These are phyloP conservation scores for Aphidius colemani DNA, from an alignment of 2,888 invertebrate species.

Conservation along the genomic window DNA sequence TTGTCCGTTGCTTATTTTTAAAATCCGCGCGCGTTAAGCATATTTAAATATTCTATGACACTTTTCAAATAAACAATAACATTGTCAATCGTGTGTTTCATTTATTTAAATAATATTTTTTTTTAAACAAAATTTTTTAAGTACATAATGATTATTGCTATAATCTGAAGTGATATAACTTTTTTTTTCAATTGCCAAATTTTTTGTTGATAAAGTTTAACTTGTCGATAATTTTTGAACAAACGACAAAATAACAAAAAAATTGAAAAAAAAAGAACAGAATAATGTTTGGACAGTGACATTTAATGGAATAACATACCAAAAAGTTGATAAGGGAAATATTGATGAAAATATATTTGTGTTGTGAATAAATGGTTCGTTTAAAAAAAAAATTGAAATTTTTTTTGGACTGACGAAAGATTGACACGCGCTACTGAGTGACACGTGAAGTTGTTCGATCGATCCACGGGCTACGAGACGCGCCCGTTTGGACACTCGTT, in stretches of 20 bases:
- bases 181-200: no score
- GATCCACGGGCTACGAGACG: slow-evolving; percentile 18
- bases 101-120: no score
- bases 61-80: no score
- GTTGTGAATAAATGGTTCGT: slow-evolving; percentile 15
- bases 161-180: no score
- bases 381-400: not conserved
- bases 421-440: slow-evolving; percentile 16
- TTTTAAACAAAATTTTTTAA: no score
- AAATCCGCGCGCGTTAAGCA: no score
- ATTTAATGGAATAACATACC: no score
- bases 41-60: no score
- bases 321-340: no score
- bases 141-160: no score
- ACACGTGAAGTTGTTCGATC: slow-evolving; percentile 17
- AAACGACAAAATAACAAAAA: not conserved
- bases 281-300: not conserved
- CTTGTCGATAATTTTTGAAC: not conserved
- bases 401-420: not conserved
- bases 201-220: no score
- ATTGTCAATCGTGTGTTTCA: no score
- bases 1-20: slow-evolving; percentile 17
- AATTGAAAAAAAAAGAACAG: not conserved
- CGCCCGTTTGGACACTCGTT: slow-evolving; percentile 3
- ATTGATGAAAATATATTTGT: not conserved